Evolutionary conservation across 2,797 vertebrate genomes (phyloP), one percentile per base, ranked within the genome.

Genomic region (Clangula hyemalis): DNA sequence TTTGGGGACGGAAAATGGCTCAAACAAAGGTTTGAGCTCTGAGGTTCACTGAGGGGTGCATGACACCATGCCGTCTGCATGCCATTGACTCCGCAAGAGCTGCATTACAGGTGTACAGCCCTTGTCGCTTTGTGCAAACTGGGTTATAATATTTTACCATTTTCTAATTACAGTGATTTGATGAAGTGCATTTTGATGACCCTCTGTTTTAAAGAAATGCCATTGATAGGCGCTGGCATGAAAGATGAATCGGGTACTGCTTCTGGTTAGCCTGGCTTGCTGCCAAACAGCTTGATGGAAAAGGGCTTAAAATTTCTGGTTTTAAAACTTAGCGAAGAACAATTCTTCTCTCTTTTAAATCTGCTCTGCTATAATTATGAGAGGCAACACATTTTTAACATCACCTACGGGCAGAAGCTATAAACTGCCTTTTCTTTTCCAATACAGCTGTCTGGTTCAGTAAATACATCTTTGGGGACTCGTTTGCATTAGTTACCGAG

Each of bases 401-500:
- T 79, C 87, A 92, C 78, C 93, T 76, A 49, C 0, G 5, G 81
- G 77, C 90, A 94, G 85, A 86, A 84, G 60, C 73, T 79, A 45
- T 38, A 39, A 89, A 41, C 68, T 92, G 45, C 90, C 71, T 34
- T 92, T 93, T 79, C 82, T 83, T 85, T 84, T 90, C 84, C 71
- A 41, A 51, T 66, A 34, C 96, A 96, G 94, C 87, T 96, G 93
- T 78, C 94, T 91, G 56, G 27, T 71, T 81, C 94, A 61, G 86
- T 70, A 91, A 88, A 88, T 90, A 58, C 19, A 39, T 76, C 95
- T 94, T 79, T 14, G 8, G 95, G 92, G 94, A 86, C 75, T n/a
- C 82, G 21, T 96, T 87, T 85, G 82, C 65, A 22, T 89, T n/a
- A 30, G 80, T 85, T 95, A 85, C 56, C 79, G 47, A 12, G 93